Percentiles rank a stretch among this genome's conserved stretches.
Evolutionary conservation across 2,797 vertebrate species (phyloP).

Genomic region (Protonibea diacanthus): DNA sequence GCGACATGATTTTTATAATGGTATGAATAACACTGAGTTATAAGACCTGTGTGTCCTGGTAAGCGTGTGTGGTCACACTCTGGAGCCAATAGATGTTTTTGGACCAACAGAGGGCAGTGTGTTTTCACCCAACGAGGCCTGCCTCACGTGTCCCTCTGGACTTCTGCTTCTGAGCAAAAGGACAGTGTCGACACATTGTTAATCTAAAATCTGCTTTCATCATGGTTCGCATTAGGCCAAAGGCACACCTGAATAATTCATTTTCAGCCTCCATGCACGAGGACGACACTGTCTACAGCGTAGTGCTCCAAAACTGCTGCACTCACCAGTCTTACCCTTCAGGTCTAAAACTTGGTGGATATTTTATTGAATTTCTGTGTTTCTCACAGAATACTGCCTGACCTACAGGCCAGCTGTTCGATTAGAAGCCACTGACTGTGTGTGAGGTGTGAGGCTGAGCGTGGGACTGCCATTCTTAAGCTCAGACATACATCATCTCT

Average conservation of each 20-base stretch:
- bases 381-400: conserved; percentile 8
- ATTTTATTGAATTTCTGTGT: conserved; percentile 32
- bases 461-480: background rate
- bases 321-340: background rate
- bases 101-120: conserved; percentile 82
- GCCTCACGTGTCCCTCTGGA: conserved; percentile 36
- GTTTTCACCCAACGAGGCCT: conserved; percentile 64
- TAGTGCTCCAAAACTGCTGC: background rate
- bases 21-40: conserved; percentile 7
- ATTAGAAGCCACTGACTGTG: conserved; percentile 22
- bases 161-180: conserved; percentile 42
- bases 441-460: background rate
- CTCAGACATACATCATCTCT: background rate
- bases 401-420: conserved; percentile 30
- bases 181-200: conserved; percentile 49
- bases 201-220: conserved; percentile 58
- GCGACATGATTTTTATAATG: conserved; percentile 12
- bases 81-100: conserved; percentile 12
- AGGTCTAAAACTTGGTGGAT: conserved; percentile 6
- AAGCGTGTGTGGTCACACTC: conserved; percentile 6
- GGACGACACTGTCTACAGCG: background rate
- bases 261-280: conserved; percentile 1
- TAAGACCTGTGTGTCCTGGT: background rate
- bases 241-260: conserved; percentile 59
- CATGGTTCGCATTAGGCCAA: conserved; percentile 40